phyloP scores from a whole-genome alignment of 2,113 vertebrate species.

The Rhadina sibilatrix region DNA sequence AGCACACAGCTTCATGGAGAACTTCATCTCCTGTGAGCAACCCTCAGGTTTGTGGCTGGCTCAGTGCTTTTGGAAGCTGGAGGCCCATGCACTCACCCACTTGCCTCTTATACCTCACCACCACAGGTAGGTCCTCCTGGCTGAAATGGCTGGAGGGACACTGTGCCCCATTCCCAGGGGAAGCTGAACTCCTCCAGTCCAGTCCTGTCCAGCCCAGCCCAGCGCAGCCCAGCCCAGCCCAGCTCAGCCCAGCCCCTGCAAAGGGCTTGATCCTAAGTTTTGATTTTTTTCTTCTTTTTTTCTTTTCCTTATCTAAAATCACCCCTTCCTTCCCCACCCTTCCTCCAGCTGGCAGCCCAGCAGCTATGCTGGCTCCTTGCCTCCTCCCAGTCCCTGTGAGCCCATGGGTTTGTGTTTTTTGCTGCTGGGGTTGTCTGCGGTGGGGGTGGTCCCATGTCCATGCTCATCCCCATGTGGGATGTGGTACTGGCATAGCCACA shows the following conservation, averaged over 20 bases:
- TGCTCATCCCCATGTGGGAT: accelerated
- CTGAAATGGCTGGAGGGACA: not conserved
- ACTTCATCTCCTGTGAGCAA: not conserved
- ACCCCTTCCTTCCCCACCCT: not conserved
- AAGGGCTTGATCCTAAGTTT: not conserved
- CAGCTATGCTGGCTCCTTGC: accelerated
- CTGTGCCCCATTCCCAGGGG: accelerated
- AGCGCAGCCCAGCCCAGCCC: not conserved
- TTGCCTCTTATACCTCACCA: not conserved
- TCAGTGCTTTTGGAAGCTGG: not conserved
- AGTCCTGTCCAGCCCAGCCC: not conserved
- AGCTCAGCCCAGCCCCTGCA: not conserved
- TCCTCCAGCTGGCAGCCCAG: not conserved
- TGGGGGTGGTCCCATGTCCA: not conserved
- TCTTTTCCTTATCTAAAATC: not conserved
- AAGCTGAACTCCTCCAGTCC: not conserved
- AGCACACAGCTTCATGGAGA: not conserved
- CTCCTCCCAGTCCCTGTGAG: not conserved
- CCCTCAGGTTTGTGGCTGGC: not conserved
- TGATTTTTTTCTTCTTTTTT: not conserved
- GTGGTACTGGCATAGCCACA: not conserved
- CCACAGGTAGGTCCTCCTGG: not conserved
- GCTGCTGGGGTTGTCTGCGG: not conserved
- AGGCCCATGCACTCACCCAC: not conserved
- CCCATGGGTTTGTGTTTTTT: not conserved